These are phyloP conservation scores for Mantis religiosa DNA, from an alignment of 2,888 invertebrate genomes.

Conservation along the genomic window DNA sequence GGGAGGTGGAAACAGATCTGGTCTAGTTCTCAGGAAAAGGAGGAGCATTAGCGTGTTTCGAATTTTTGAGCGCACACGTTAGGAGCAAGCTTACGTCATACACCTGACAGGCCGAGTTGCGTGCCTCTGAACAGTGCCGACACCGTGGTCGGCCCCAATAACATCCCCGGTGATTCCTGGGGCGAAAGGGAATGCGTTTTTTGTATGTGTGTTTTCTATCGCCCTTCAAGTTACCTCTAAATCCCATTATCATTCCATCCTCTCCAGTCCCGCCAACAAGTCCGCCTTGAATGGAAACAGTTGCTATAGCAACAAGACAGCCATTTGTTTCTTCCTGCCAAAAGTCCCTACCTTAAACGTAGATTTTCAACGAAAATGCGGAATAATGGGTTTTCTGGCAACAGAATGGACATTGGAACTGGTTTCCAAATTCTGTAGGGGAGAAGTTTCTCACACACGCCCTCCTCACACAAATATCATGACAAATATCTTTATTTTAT, in stretches of 20 bases:
- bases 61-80: not conserved
- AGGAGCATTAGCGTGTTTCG: not conserved
- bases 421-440: too few relatives aligned
- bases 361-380: not conserved
- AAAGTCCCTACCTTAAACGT: not conserved
- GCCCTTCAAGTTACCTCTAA: conserved; percentile 30
- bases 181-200: conserved; percentile 17
- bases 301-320: not conserved
- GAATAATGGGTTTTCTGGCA: too few relatives aligned
- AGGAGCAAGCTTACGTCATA: not conserved
- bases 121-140: not conserved
- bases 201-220: conserved; percentile 5
- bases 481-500: too few relatives aligned
- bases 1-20: not conserved
- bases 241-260: conserved; percentile 32
- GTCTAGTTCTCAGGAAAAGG: not conserved
- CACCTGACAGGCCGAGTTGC: not conserved
- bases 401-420: too few relatives aligned
- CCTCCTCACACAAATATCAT: too few relatives aligned
- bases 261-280: not conserved
- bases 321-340: not conserved
- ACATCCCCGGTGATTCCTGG: conserved; percentile 9
- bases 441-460: too few relatives aligned
- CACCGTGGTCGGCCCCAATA: conserved; percentile 7
- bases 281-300: conserved; percentile 1